Evolutionary conservation across 2,888 invertebrate species (phyloP), one percentile per base, ranked within the genome.

Genomic region (Ametastegia equiseti): DNA sequence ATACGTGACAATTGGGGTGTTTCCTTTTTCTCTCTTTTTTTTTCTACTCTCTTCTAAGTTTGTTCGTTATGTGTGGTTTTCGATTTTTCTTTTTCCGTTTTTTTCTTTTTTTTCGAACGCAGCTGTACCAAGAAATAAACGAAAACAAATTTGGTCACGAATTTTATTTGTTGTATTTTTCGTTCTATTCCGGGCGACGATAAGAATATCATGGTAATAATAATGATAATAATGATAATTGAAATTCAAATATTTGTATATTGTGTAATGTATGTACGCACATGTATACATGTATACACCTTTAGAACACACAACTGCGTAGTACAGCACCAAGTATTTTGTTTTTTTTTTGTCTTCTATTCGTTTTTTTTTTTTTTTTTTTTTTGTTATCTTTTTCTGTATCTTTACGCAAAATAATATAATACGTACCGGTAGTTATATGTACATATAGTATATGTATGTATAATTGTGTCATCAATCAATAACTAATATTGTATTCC

Each of bases 281-380:
- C 23, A 11, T 42, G 11, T 42, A 11, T 42, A 42, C 3, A 1
- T 42, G 23, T 54, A 23, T 54, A 54, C 23, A 54, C 54, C 42
- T 23, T 54, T 23, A 11, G 23, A n/a, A n/a, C n/a, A n/a, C n/a
- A 54, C 54, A 19, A 54, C 54, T 54, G 54, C 54, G 9, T 23
- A 23, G 54, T 54, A 54, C 54, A 54, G 54, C 54, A 54, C 54
- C 54, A 54, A 54, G 54, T n/a, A 54, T 54, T 54, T 54, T 54
- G 23, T n/a, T n/a, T n/a, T n/a, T n/a, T n/a, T n/a, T n/a, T n/a
- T n/a, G n/a, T 5, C 47, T 15, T 57, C 19, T 57, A 23, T 57
- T 57, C 23, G 57, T 57, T 57, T 57, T 15, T 15, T 19, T 57
- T 57, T 19, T 57, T 19, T 54, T 19, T 57, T 57, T 57, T 9